Evolutionary conservation across 2,797 vertebrate genomes (phyloP), one percentile per base, ranked within the genome.

Genomic region (Trematomus bernacchii): DNA sequence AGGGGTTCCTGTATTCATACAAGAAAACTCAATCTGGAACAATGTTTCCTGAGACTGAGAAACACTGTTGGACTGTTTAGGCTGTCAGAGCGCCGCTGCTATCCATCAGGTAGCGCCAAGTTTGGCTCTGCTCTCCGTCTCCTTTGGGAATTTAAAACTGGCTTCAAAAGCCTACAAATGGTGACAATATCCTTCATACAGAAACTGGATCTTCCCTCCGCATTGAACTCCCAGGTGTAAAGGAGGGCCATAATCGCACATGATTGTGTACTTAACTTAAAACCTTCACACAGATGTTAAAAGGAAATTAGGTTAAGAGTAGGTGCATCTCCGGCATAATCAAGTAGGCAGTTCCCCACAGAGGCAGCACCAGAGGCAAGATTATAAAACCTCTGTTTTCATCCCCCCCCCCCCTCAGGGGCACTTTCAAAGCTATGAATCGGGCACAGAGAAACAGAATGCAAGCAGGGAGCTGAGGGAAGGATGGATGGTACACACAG

Each of bases 271-370:
- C 81, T 90, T 90, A 88, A 85, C 80, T 76, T 84, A 69, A 86
- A 84, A 80, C 65, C 75, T 79, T 82, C 54, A 52, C 69, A 80
- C 85, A 91, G 82, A 88, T 89, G 91, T 80, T 85, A 43, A 72
- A 37, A 84, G 77, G 78, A 87, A 84, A 86, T 81, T 51, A 90
- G 86, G 84, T 87, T 90, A 87, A 87, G 77, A 90, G 85, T 85
- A 89, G 79, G 76, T 85, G 84, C 85, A 73, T 85, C 74, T 60
- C 37, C 19, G 47, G 82, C 73, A 89, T 89, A 81, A 86, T 92
- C 77, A 89, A 87, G 73, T 13, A 81, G 71, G 63, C 79, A 70
- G 74, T 62, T 69, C 78, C 83, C 47, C 75, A 60, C 67, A 77
- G 48, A 78, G 21, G 1, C 53, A 61, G 66, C 80, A 76, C 75